These are phyloP conservation scores for Pteropus alecto DNA, from an alignment of 2,113 vertebrate genomes.

Conservation along the genomic window DNA sequence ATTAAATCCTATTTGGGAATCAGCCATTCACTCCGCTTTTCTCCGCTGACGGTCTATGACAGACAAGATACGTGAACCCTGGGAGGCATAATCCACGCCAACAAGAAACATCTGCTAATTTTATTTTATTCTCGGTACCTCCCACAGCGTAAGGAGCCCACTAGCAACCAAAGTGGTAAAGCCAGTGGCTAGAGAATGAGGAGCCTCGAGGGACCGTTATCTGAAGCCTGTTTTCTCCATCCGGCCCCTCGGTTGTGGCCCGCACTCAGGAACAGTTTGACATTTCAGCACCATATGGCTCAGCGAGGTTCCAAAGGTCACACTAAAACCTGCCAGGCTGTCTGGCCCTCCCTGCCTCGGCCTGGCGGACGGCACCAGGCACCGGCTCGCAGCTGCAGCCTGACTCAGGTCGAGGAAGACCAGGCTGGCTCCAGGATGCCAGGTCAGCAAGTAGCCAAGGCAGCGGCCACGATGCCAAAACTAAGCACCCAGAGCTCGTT, in stretches of 20 bases:
- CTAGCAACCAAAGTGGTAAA: background rate
- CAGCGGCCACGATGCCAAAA: background rate
- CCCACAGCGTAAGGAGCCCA: background rate
- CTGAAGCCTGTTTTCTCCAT: background rate
- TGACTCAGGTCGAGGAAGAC: background rate
- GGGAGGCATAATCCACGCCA: background rate
- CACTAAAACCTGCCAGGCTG: slow-evolving; percentile 46
- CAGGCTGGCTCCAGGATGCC: background rate
- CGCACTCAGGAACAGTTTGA: slow-evolving; percentile 57
- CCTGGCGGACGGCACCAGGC: background rate
- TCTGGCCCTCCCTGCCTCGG: slow-evolving; percentile 53
- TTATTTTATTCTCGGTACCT: background rate
- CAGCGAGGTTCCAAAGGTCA: slow-evolving; percentile 62
- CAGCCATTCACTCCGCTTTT: background rate
- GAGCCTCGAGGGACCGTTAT: background rate
- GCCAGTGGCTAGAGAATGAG: background rate
- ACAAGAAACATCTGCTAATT: background rate
- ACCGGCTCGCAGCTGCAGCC: slow-evolving; percentile 16
- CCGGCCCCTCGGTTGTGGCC: background rate
- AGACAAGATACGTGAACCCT: background rate
- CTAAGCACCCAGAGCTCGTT: background rate
- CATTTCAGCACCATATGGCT: slow-evolving; percentile 70
- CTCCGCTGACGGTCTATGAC: background rate
- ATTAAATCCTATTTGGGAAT: background rate
- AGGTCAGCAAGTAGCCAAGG: slow-evolving; percentile 20